Conservation (phyloP, 2,888 invertebrate genomes). For the Dione vanillae region DNA sequence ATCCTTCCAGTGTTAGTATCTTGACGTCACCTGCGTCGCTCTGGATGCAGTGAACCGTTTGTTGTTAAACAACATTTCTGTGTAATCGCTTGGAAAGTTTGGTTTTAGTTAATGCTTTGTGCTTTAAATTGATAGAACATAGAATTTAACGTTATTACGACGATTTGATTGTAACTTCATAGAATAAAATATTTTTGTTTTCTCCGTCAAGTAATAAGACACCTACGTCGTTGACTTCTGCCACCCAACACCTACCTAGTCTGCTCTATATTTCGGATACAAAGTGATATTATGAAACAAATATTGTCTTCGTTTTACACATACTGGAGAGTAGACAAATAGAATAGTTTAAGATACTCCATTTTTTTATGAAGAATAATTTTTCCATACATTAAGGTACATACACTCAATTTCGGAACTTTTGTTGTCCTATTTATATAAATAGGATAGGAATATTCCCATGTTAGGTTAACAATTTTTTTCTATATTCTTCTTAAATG, state of each 20-base stretch:
- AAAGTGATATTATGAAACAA: background rate
- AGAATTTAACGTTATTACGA: background rate
- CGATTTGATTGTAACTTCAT: background rate
- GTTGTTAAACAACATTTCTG: background rate
- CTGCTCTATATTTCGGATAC: background rate
- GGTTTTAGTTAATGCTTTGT: background rate
- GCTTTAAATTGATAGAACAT: background rate
- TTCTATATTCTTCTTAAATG: too few species aligned
- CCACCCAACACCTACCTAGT: too few species aligned
- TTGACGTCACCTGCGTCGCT: slow-evolving; percentile 8
- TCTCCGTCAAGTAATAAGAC: background rate
- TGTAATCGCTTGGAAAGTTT: background rate
- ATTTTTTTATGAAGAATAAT: too few species aligned
- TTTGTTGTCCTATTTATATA: too few species aligned
- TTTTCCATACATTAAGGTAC: too few species aligned
- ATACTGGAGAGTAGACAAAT: too few species aligned
- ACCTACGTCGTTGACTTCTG: too few species aligned
- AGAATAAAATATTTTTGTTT: background rate
- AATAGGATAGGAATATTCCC: too few species aligned
- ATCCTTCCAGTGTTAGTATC: slow-evolving; percentile 10
- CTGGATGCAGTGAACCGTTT: slow-evolving; percentile 1
- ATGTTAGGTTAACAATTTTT: too few species aligned
- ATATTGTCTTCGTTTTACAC: too few species aligned
- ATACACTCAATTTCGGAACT: too few species aligned
- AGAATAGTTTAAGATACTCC: too few species aligned